phyloP scores from a whole-genome alignment of 2,797 vertebrate genomes.

The Lates japonicus region DNA sequence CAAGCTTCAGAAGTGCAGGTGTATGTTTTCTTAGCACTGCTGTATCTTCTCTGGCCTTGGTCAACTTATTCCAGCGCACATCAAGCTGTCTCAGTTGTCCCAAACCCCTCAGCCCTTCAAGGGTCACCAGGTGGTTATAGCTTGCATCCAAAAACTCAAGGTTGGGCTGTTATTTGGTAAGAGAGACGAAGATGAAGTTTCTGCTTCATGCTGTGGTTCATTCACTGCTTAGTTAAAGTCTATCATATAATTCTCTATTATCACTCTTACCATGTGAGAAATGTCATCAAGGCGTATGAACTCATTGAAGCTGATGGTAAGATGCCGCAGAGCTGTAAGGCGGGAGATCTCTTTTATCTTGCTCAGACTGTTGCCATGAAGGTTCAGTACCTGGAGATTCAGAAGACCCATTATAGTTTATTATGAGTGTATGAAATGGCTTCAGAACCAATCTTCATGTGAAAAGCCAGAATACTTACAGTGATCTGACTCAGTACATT shows the following conservation, averaged over 20 bases:
- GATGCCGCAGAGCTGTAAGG: constrained; percentile 83
- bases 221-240: not conserved
- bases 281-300: constrained; percentile 89
- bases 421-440: not conserved
- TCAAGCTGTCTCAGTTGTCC: constrained; percentile 87
- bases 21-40: constrained; percentile 86
- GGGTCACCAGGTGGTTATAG: constrained; percentile 85
- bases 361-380: constrained; percentile 89
- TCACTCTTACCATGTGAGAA: constrained; percentile 86
- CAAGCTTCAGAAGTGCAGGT: constrained; percentile 80
- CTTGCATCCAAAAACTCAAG: constrained; percentile 89
- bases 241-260: not conserved
- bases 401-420: constrained; percentile 11
- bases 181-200: constrained; percentile 3
- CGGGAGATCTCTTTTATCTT: constrained; percentile 87
- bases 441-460: constrained; percentile 14
- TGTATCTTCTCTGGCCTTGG: constrained; percentile 81
- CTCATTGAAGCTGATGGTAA: constrained; percentile 89
- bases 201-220: not conserved
- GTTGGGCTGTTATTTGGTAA: constrained; percentile 80
- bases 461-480: constrained; percentile 76
- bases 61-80: constrained; percentile 89
- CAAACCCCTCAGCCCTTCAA: constrained; percentile 86
- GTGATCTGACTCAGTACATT: constrained; percentile 89
- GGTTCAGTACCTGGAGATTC: constrained; percentile 86